Evolutionary conservation across 2,113 vertebrate genomes (phyloP).

Genomic region (Rissa tridactyla): DNA sequence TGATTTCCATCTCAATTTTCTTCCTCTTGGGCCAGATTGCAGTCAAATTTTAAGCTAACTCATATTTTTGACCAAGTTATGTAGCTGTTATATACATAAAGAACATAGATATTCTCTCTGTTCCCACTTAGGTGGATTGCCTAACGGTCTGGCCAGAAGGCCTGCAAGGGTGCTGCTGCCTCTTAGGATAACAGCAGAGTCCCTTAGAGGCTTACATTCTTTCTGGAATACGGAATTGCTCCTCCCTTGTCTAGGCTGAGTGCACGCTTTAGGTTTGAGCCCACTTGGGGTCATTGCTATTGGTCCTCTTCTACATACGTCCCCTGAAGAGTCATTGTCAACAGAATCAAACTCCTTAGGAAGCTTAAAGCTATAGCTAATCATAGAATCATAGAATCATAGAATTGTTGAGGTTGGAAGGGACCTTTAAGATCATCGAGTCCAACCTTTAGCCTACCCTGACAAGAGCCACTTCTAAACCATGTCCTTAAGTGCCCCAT

Average conservation of each 20-base stretch:
- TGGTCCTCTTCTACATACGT: background rate
- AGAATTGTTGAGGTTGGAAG: no score
- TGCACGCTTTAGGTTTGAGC: background rate
- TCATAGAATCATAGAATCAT: background rate
- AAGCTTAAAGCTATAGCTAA: background rate
- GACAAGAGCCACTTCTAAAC: no score
- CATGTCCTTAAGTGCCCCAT: no score
- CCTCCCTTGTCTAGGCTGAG: background rate
- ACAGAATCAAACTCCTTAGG: background rate
- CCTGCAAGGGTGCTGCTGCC: background rate
- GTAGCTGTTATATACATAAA: background rate
- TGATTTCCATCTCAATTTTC: background rate
- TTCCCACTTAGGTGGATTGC: background rate
- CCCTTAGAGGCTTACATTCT: background rate
- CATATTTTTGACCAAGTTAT: background rate
- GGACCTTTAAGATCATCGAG: no score
- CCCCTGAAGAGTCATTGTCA: background rate
- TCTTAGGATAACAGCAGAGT: background rate
- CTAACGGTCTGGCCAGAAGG: background rate
- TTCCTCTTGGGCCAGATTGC: background rate
- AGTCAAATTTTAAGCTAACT: background rate
- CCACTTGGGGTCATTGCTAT: background rate
- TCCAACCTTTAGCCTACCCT: no score
- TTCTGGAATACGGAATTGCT: background rate
- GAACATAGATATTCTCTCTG: background rate